phyloP scores from a whole-genome alignment of 2,113 vertebrate species.

The Azemiops feae region DNA sequence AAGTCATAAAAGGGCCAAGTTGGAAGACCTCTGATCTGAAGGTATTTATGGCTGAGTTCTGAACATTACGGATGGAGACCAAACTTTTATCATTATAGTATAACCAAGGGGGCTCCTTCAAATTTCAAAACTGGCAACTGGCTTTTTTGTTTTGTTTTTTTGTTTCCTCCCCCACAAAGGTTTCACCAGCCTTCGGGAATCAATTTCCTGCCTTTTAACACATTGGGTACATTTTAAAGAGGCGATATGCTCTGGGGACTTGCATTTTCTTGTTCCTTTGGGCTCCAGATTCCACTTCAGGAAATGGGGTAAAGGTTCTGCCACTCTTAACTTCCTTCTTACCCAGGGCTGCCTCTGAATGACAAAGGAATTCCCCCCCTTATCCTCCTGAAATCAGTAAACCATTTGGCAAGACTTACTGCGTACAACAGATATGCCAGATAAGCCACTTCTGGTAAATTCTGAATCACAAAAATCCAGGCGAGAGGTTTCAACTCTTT shows the following conservation, averaged over 20 bases:
- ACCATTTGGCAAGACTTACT: constrained; percentile 54
- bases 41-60: neutral
- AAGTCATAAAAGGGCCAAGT: too few species aligned
- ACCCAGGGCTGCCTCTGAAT: neutral
- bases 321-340: neutral
- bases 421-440: constrained; percentile 77
- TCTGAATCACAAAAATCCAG: constrained; percentile 76
- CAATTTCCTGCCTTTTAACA: neutral
- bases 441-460: constrained; percentile 75
- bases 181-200: neutral
- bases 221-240: neutral
- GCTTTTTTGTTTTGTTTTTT: neutral
- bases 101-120: neutral
- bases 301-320: neutral
- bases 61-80: neutral
- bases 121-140: neutral
- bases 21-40: neutral
- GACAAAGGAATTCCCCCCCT: neutral
- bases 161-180: neutral
- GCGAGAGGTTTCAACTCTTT: constrained; percentile 74
- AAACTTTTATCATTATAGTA: neutral
- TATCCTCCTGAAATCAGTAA: neutral
- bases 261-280: neutral
- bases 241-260: neutral
- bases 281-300: neutral